Base-by-base conservation (phyloP, 2,888 invertebrate species). In the Hanleya hanleyi region DNA sequence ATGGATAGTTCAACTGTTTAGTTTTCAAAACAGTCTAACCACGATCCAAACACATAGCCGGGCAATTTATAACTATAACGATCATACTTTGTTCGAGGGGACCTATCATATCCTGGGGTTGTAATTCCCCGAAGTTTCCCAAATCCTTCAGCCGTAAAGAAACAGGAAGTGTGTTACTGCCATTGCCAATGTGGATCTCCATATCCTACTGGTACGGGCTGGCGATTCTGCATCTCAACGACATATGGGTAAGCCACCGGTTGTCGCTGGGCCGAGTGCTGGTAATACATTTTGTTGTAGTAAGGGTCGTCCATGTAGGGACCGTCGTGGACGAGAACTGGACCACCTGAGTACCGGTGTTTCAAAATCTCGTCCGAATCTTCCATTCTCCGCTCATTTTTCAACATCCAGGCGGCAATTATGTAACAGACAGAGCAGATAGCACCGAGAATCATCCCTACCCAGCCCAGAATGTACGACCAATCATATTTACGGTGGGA, bases 381-480 rank as follows among this genome's bases (percentile, higher is more conserved):
- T n/a, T 64, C 64, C 32, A 57, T 29, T 37, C 36, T 64, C 35
- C 82, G 74, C 66, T 83, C 81, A n/a, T 76, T 75, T 32, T 82
- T 83, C 57, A 87, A 79, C 69, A 81, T 83, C 72, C 86, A 86
- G 38, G 86, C 86, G 33, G 86, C 86, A 36, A 86, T 75, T 15
- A 86, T 82, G 78, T 85, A 88, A 73, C 88, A 80, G 37, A 86
- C 84, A 38, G 87, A 87, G 36, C 83, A 76, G 33, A 88, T 71
- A 7, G 86, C 83, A 5, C 84, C 83, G 29, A 86, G 51, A 26
- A 79, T 83, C 83, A 86, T 86, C 15, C 83, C 86, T 12, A 86
- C 77, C 88, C 88, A 88, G 26, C 87, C 88, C 22, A 88, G 74
- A 32, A 86, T 84, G 81, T 88, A 88, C 6, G 87, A 88, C 79